phyloP scores from a whole-genome alignment of 1,140 invertebrate species.

The Apocrypta bakeri region DNA sequence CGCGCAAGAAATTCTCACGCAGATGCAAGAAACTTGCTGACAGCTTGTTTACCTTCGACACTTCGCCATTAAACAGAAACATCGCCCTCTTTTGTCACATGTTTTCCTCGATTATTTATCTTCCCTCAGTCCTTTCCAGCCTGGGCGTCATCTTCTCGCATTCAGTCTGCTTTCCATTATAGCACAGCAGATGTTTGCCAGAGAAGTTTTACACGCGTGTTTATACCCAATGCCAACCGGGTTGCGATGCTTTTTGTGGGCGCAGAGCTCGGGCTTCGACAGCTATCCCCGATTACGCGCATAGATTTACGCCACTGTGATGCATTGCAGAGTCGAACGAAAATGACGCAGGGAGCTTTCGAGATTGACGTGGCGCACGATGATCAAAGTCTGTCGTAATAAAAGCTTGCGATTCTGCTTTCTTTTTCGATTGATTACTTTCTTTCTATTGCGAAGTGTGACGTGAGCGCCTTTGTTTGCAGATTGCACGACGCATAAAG shows the following conservation, averaged over 20 bases:
- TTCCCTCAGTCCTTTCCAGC: slow-evolving; percentile 52
- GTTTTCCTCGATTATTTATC: slow-evolving; percentile 70
- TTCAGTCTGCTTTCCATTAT: not conserved
- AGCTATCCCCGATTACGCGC: slow-evolving; percentile 27
- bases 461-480: not conserved
- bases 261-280: slow-evolving; percentile 5
- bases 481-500: no score
- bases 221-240: not conserved
- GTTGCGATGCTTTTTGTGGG: not conserved
- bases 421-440: slow-evolving; percentile 23
- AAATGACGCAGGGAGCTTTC: slow-evolving; percentile 48
- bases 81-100: slow-evolving; percentile 64
- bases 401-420: slow-evolving; percentile 32
- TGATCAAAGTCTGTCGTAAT: slow-evolving; percentile 46
- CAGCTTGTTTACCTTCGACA: slow-evolving; percentile 64
- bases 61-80: slow-evolving; percentile 64
- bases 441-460: not conserved
- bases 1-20: no score
- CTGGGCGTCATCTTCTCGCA: slow-evolving; percentile 25
- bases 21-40: not conserved
- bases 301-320: slow-evolving; percentile 32
- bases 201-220: slow-evolving; percentile 25
- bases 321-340: slow-evolving; percentile 47
- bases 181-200: not conserved
- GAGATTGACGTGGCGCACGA: slow-evolving; percentile 22